Base-by-base conservation (phyloP, 2,797 vertebrate genomes). In the Lagodon rhomboides region DNA sequence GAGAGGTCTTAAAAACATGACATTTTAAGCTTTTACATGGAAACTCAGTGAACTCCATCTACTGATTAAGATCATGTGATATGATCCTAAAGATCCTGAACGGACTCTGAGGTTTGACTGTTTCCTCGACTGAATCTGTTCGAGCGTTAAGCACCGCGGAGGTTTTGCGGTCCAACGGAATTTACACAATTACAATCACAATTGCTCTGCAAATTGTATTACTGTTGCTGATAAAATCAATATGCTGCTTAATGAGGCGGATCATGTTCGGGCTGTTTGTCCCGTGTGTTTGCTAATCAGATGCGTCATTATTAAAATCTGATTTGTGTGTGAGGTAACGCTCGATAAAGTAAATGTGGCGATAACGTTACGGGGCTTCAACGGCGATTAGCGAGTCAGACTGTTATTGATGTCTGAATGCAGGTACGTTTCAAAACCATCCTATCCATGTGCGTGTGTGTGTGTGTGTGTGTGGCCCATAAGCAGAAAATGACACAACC, bases 201-300 rank as follows among this genome's bases (percentile, higher is more conserved):
- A 63, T 65, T 41, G 50, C 46, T 65, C 20, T 20, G 61, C 23
- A 76, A 77, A 82, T 81, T 66, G 8, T 54, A 53, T 85, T 68
- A 55, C 47, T 50, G 54, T 61, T 49, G 59, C 78, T 65, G 63
- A 69, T 81, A 41, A 80, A 69, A 79, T 77, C 53, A 79, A 75
- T 68, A 54, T 30, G 55, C 20, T 34, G 81, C 50, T 55, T 71
- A 79, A 84, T 82, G 64, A 75, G 71, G 63, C 22, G 68, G 55
- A 38, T 70, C 67, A 27, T 62, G 59, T 60, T 18, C 16, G 1
- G 53, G 76, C 68, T 77, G 64, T 76, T 80, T 73, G 20, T 72
- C 27, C 20, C 2, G 8, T 22, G 61, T 69, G 56, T 75, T 71
- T 78, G 47, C 68, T 73, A 53, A 73, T 81, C 72, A 77, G 44